Conservation (phyloP, 2,797 vertebrate species). For the Kryptopterus vitreolus region DNA sequence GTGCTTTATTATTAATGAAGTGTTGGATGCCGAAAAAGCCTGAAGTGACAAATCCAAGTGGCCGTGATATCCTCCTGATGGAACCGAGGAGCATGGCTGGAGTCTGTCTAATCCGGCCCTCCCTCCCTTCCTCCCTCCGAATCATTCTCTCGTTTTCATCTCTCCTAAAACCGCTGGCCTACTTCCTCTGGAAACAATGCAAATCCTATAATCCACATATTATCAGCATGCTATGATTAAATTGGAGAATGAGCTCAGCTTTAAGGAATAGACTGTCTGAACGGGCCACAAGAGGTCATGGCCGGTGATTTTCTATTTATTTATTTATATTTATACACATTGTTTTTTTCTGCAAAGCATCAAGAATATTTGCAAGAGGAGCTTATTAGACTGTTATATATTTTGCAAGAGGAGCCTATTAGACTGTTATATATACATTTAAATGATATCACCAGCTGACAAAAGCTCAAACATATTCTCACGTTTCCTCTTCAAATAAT, state of each 20-base stretch:
- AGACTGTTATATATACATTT: conserved; percentile 21
- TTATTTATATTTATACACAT: background rate
- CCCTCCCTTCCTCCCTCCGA: conserved; percentile 14
- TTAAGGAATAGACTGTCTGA: conserved; percentile 48
- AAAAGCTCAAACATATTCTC: background rate
- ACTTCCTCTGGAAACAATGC: conserved; percentile 63
- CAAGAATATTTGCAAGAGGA: background rate
- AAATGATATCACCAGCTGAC: background rate
- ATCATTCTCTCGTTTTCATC: conserved; percentile 43
- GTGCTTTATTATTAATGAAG: conserved; percentile 65
- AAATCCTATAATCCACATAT: conserved; percentile 65
- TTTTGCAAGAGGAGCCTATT: background rate
- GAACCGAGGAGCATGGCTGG: conserved; percentile 50
- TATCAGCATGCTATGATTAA: conserved; percentile 63
- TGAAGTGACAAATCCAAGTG: conserved; percentile 60
- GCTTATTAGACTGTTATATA: background rate
- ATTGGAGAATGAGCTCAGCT: conserved; percentile 46
- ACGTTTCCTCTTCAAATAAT: background rate
- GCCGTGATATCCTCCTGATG: conserved; percentile 45
- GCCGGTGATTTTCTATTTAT: background rate
- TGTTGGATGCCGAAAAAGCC: conserved; percentile 53
- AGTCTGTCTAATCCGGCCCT: conserved; percentile 57
- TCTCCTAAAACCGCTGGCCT: conserved; percentile 44
- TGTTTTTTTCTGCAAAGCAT: background rate
- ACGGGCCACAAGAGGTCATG: conserved; percentile 12